Evolutionary conservation across 2,113 vertebrate species (phyloP).

Genomic region (Pomatostomus ruficeps): DNA sequence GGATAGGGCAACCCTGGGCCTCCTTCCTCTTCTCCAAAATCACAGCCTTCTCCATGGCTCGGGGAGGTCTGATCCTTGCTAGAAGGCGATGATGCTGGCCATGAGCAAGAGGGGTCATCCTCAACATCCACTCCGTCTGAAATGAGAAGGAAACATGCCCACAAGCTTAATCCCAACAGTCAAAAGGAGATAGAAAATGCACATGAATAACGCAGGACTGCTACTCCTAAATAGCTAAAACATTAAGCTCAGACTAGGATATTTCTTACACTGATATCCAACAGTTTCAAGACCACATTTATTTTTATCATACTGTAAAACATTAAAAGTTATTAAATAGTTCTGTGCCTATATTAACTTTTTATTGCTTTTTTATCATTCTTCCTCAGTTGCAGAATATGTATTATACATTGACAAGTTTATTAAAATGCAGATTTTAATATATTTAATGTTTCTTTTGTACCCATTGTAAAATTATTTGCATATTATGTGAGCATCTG

Average conservation of each 20-base stretch:
- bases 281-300: slow-evolving; percentile 41
- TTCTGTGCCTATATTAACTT: slow-evolving; percentile 65
- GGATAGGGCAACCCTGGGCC: slow-evolving; percentile 92
- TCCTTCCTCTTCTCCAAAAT: slow-evolving; percentile 95
- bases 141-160: slow-evolving; percentile 35
- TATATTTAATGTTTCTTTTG: slow-evolving; percentile 77
- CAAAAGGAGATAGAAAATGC: not conserved
- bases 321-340: slow-evolving; percentile 66
- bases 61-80: slow-evolving; percentile 98
- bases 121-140: slow-evolving; percentile 92
- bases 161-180: not conserved
- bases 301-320: slow-evolving; percentile 63
- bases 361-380: slow-evolving; percentile 74
- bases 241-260: not conserved
- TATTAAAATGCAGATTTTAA: slow-evolving; percentile 79
- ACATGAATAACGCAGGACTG: accelerated
- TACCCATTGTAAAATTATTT: slow-evolving; percentile 71
- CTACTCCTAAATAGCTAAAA: not conserved
- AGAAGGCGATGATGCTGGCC: slow-evolving; percentile 96
- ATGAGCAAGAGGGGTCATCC: slow-evolving; percentile 94
- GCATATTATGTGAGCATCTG: slow-evolving; percentile 67
- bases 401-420: slow-evolving; percentile 73
- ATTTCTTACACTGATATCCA: not conserved
- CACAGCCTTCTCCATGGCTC: slow-evolving; percentile 89
- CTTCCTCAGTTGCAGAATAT: slow-evolving; percentile 59